Percentiles rank a stretch among this genome's conserved stretches.
Conservation (phyloP, 2,797 vertebrate species). For the Sparidentex hasta region DNA sequence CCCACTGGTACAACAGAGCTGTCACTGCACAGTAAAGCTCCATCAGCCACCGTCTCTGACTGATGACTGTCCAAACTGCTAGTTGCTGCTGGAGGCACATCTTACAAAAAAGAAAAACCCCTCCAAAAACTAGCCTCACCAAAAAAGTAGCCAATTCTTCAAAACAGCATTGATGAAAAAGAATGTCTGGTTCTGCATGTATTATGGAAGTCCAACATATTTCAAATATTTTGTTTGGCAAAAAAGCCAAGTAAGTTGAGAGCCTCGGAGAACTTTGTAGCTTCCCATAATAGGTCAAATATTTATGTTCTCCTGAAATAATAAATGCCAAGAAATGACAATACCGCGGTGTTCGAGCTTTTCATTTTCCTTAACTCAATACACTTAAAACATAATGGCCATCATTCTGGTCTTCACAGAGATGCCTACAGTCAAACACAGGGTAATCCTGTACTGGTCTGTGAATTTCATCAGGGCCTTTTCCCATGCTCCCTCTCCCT, state of each 20-base stretch:
- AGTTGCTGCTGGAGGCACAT: conserved; percentile 7
- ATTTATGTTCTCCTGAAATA: background rate
- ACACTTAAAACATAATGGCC: background rate
- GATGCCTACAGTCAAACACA: conserved; percentile 37
- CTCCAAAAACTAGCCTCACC: background rate
- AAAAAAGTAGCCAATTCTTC: background rate
- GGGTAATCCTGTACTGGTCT: conserved; percentile 42
- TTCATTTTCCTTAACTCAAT: background rate
- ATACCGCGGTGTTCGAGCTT: background rate
- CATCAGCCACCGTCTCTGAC: conserved; percentile 32
- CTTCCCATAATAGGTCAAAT: conserved; percentile 12
- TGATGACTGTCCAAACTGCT: conserved; percentile 28
- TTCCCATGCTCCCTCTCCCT: conserved; percentile 75
- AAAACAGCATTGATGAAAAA: background rate
- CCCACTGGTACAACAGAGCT: conserved; percentile 36
- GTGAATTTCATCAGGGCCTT: conserved; percentile 50
- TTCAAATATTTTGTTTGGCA: conserved; percentile 23
- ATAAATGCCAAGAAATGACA: conserved; percentile 4
- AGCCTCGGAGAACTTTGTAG: background rate
- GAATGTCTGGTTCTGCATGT: background rate
- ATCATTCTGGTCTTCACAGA: conserved; percentile 16
- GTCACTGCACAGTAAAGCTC: conserved; percentile 30
- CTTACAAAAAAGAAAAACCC: background rate
- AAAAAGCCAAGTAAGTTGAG: background rate
- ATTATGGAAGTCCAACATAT: background rate